Evolutionary conservation across 2,113 vertebrate species (phyloP), one percentile per base, ranked within the genome.

Genomic region (Toxotes jaculatrix): DNA sequence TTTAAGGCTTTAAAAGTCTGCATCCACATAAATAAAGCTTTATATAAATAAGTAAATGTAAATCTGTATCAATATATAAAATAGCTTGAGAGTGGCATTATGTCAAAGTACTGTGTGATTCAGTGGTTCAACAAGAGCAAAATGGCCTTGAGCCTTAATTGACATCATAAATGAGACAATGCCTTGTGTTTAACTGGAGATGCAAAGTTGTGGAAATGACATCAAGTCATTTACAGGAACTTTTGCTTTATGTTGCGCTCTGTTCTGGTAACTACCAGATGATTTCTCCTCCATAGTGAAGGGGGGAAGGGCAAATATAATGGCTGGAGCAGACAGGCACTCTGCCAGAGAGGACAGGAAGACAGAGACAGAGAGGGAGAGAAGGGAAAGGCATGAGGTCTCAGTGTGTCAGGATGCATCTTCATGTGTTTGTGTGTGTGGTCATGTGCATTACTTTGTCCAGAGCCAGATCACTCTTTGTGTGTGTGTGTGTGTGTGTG

Each of bases 351-450:
- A 85, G 34, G 74, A 72, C 74, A 84, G 80, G 77, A 80, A 85
- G 83, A 83, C 3, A 9, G 62, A 77, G 17, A 17, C 55, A 47
- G 69, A 74, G 38, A 27, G 27, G 27, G 27, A 70, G 51, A 43
- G 67, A 55, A 61, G 73, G 31, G 56, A 47, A 40, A 83, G 56
- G 83, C 43, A 19, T 31, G 64, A 83, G 81, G 74, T 75, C 63
- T 81, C 69, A 63, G 67, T 63, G 55, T 80, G 77, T 87, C 87
- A 84, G 82, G 79, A 89, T 91, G 74, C 63, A 84, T 71, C 57
- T 19, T 83, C 72, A 56, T 67, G 32, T 74, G 36, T 56, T n/a
- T 56, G 56, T 51, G 57, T 60, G 47, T 74, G 53, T 74, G 43
- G 49, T 31, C 32, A 17, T 23, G 71, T 27, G 0, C 60, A 12